Percentiles rank a stretch among this genome's conserved stretches.
Conservation (phyloP, 2,797 vertebrate genomes). For the Denticeps clupeoides region DNA sequence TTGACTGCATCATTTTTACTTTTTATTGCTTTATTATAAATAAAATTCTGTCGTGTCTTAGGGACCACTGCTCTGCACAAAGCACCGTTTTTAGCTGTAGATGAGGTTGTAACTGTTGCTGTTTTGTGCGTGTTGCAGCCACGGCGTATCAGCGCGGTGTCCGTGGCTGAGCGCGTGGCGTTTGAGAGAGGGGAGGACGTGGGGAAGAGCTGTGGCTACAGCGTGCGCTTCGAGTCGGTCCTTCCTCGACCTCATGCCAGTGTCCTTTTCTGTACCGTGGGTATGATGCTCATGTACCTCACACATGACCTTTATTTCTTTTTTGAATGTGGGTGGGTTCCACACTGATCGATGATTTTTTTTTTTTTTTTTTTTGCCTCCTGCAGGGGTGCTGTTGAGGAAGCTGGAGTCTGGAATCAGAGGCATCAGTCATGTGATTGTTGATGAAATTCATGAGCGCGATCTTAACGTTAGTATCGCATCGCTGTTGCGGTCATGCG, state of each 20-base stretch:
- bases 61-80: too few species aligned
- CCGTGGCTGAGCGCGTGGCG: conserved; percentile 83
- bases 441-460: conserved; percentile 95
- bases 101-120: not conserved
- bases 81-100: too few species aligned
- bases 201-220: conserved; percentile 92
- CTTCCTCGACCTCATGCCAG: conserved; percentile 89
- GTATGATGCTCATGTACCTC: conserved; percentile 44
- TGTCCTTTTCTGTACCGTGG: conserved; percentile 90
- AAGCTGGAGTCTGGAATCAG: conserved; percentile 90
- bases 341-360: not conserved
- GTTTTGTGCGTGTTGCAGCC: conserved; percentile 54
- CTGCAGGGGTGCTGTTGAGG: conserved; percentile 79
- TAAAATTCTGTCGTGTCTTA: too few species aligned
- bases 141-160: conserved; percentile 88
- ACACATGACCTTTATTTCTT: not conserved
- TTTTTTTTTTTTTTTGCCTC: not conserved
- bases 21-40: too few species aligned
- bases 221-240: conserved; percentile 87
- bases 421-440: conserved; percentile 94
- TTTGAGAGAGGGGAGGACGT: conserved; percentile 80
- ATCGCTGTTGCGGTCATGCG: too few species aligned
- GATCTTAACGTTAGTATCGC: conserved; percentile 88
- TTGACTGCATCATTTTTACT: conserved; percentile 16
- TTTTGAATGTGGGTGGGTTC: too few species aligned